Conservation (phyloP, 2,797 vertebrate genomes). For the Gymnothorax reevesii region DNA sequence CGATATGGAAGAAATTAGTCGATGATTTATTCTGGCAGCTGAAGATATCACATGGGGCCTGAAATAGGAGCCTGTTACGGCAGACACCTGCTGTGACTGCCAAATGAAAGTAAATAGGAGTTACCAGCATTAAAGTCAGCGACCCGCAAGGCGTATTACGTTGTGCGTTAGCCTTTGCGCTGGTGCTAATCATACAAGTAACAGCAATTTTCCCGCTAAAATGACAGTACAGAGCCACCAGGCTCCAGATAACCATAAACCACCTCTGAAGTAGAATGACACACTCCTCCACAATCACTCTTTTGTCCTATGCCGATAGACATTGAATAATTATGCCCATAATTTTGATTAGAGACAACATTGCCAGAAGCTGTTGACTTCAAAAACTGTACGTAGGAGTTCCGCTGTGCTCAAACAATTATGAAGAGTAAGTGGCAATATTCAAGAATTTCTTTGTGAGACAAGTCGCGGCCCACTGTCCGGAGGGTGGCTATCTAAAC, state of each 20-base stretch:
- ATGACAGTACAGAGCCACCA: not conserved
- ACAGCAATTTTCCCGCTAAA: not conserved
- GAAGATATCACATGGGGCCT: not conserved
- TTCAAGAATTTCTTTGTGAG: not conserved
- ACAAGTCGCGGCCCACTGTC: not conserved
- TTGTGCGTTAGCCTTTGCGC: not conserved
- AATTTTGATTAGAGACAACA: not conserved
- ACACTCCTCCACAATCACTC: not conserved
- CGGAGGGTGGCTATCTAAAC: not conserved
- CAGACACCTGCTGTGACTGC: not conserved
- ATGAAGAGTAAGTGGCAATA: not conserved
- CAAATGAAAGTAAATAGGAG: not conserved
- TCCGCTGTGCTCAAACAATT: not conserved
- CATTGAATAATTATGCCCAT: not conserved
- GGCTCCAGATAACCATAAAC: not conserved
- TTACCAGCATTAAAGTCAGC: not conserved
- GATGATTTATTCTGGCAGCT: not conserved
- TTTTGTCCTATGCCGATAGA: not conserved
- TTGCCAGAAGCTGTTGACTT: not conserved
- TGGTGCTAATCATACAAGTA: not conserved
- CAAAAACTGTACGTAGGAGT: not conserved
- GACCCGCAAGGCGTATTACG: not conserved
- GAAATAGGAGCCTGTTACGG: not conserved
- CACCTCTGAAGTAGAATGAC: not conserved
- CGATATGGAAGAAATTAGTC: not conserved